Percentiles rank a stretch among this genome's conserved stretches.
phyloP scores from a whole-genome alignment of 2,113 vertebrate species.

The Typhlomys cinereus region DNA sequence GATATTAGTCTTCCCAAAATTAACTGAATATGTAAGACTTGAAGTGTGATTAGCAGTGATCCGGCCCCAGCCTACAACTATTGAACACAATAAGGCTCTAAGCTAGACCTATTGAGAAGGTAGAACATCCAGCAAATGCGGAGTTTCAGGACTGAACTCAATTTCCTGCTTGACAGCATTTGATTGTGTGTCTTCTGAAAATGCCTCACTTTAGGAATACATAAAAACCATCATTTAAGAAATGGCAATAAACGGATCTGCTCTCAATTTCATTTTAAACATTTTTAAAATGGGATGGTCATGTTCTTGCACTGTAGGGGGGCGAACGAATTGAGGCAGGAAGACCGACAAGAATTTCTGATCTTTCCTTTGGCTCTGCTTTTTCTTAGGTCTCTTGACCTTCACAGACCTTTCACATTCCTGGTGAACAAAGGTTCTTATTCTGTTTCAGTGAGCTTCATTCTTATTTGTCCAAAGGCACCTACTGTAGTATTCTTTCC shows the following conservation, averaged over 20 bases:
- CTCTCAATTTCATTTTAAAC: background rate
- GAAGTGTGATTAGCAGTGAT: too few species aligned
- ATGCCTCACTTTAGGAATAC: background rate
- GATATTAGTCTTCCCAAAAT: too few species aligned
- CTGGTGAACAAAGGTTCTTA: background rate
- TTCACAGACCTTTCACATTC: background rate
- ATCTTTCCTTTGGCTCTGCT: background rate
- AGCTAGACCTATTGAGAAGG: background rate
- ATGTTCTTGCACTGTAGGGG: fast-evolving
- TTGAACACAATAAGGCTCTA: background rate
- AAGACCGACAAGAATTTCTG: background rate
- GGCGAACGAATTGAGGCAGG: fast-evolving
- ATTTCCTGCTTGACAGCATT: background rate
- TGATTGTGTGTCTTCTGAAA: background rate
- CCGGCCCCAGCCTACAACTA: too few species aligned
- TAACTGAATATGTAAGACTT: too few species aligned
- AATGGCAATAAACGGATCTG: background rate
- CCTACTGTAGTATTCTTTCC: background rate
- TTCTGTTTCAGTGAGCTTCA: background rate
- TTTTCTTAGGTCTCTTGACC: background rate
- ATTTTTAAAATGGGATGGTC: background rate
- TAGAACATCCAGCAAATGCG: background rate
- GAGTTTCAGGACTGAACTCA: background rate
- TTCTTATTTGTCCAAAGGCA: background rate
- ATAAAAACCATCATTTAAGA: background rate